Evolutionary conservation across 1,140 invertebrate genomes (phyloP), one percentile per base, ranked within the genome.

Genomic region (Leptinotarsa undecemlineata): DNA sequence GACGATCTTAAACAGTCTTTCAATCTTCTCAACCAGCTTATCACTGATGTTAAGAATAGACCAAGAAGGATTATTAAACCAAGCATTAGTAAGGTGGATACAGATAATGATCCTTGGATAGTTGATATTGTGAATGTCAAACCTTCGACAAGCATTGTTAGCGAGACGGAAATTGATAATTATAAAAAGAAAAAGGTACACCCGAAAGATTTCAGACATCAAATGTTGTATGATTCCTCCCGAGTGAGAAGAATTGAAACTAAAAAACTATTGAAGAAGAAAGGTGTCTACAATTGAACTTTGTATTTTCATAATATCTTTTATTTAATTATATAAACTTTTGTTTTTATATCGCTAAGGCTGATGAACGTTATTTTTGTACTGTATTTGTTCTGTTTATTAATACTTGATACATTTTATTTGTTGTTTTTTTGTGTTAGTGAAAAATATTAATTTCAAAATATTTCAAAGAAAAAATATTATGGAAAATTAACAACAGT

Each of bases 121-220:
- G 23, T 61, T 5, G 72, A 74, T 3, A 70, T 67, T 26, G 19
- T 26, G 26, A 47, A 77, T 33, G 26, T 74, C 19, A 74, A 77
- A 76, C 78, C 78, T 23, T 79, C 78, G 21, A 79, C 76, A 6
- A 62, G 69, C 13, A 20, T 62, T 20, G 62, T 71, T 14, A 15
- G 68, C 8, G 70, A 71, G 48, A 47, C 68, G 47, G 73, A 76
- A 76, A 60, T n/a, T 21, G 33, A 68, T n/a, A 63, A 26, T 19
- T 47, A 48, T 8, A 74, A 64, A 57, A 48, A 33, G 42, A 21
- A 57, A 42, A 78, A 70, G 61, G 4, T 73, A 13, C 78, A 80
- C 68, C 73, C 77, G 4, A 80, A 82, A 76, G 81, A 82, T 75
- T 82, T 81, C 71, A 82, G 80, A 77, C 81, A 78, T 73, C 71